These are phyloP conservation scores for Oncorhynchus keta DNA, from an alignment of 2,113 vertebrate species.

Conservation along the genomic window DNA sequence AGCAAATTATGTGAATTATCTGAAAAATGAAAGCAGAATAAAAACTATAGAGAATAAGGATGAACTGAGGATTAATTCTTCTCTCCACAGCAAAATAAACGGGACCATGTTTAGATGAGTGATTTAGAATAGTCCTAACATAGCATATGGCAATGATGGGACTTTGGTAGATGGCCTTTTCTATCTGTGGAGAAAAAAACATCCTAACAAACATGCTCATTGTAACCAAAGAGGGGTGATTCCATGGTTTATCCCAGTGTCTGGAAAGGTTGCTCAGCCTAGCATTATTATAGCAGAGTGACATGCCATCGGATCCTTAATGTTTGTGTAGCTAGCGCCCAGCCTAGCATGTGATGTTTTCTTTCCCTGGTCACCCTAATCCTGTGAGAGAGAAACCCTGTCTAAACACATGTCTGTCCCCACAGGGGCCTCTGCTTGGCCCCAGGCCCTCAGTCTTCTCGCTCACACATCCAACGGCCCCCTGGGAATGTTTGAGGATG, in stretches of 20 bases:
- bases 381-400: conserved; percentile 65
- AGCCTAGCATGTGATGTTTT: conserved; percentile 70
- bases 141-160: neutral
- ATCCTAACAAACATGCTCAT: neutral
- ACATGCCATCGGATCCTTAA: conserved; percentile 57
- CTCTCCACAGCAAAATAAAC: neutral
- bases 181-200: neutral
- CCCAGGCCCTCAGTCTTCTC: neutral
- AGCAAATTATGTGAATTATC: neutral
- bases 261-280: conserved; percentile 19
- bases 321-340: conserved; percentile 62
- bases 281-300: neutral
- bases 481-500: conserved; percentile 67
- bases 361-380: conserved; percentile 69
- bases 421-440: conserved; percentile 29
- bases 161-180: neutral
- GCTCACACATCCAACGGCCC: conserved; percentile 34
- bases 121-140: neutral
- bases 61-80: neutral
- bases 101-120: neutral
- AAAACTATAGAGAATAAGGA: neutral
- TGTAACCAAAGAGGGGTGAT: neutral
- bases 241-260: neutral
- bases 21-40: neutral
- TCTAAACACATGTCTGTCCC: conserved; percentile 64